Evolutionary conservation across 1,140 invertebrate genomes (phyloP), one percentile per base, ranked within the genome.

Genomic region (Stenopsyche tienmushanensis): DNA sequence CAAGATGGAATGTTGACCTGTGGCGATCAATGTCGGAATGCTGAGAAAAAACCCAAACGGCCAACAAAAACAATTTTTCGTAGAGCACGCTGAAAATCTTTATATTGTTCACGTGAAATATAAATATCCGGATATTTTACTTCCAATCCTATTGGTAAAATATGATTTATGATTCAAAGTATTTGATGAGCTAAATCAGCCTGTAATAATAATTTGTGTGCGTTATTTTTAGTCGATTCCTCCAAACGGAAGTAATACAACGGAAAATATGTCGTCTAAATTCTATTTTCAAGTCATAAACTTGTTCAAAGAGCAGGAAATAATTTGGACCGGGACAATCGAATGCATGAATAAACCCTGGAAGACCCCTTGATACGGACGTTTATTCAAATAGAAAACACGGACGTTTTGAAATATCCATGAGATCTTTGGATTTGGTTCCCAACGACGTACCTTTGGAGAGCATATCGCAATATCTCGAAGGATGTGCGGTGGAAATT

Each of bases 371-470:
- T 2, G 57, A 60, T 49, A 21, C 47, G 2, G 57, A 60, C 41
- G 57, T 60, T 25, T 60, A 26, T 39, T 60, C 57, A 2, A 47
- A 60, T 47, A 45, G 57, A 45, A 60, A 60, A n/a, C 57, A 60
- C 21, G 57, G 44, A 15, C 21, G 15, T 24, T 47, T 60, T 29
- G 57, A 60, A 18, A 10, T 60, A 24, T 60, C 42, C 8, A 60
- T 60, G 57, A 47, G 57, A 18, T 47, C 57, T 1, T 29, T 60
- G 47, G 42, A 60, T 29, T 25, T 60, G 15, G 15, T 60, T 1
- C 57, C 57, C 1, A 47, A 45, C 10, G 20, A 60, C 26, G 15
- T 47, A 24, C 1, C 57, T 1, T 23, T 29, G 3, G 45, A 45
- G 24, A 34, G 17, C 17, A 60, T 60, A 23, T 41, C 20, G 8